Evolutionary conservation across 2,888 invertebrate species (phyloP), one percentile per base, ranked within the genome.

Genomic region (Trileptium ribeirensis): DNA sequence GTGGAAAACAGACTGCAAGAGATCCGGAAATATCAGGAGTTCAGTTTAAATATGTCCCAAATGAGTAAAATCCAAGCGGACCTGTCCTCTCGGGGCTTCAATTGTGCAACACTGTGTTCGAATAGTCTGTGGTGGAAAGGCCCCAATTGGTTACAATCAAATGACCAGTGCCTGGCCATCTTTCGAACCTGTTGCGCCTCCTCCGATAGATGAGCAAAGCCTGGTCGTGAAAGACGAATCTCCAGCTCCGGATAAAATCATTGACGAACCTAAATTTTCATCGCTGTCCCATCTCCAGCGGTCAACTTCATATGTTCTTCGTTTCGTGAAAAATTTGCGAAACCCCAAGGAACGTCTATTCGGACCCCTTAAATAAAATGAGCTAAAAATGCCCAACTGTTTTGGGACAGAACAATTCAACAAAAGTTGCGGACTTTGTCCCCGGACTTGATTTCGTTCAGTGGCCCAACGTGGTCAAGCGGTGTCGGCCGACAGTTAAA

Each of bases 21-120:
- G 31, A 86, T 87, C 36, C 79, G 83, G n/a, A 81, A 74, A 1
- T 29, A 64, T 8, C 80, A 83, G 3, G 39, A 40, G 29, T 79
- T 82, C n/a, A 70, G 33, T 86, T 86, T 84, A 82, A 81, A 33
- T 84, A 87, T 77, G 85, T 86, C 31, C 40, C 74, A 1, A 82
- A 85, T 0, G 70, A 83, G 33, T 82, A 84, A 0, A n/a, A n/a
- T n/a, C n/a, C n/a, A n/a, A n/a, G 87, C 87, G 1, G 87, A 87
- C 81, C 79, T 83, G 3, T 83, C 84, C 0, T 85, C 15, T 39
- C 86, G 75, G 86, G 86, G 19, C 0, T 84, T 24, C 31, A 80
- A 24, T 83, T 79, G 82, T 0, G 31, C 39, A 0, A 80, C 83
- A 34, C 78, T 85, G 8, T 19, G 70, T 3, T 38, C n/a, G n/a